Evolutionary conservation across 2,797 vertebrate species (phyloP).

Genomic region (Microchirus variegatus): DNA sequence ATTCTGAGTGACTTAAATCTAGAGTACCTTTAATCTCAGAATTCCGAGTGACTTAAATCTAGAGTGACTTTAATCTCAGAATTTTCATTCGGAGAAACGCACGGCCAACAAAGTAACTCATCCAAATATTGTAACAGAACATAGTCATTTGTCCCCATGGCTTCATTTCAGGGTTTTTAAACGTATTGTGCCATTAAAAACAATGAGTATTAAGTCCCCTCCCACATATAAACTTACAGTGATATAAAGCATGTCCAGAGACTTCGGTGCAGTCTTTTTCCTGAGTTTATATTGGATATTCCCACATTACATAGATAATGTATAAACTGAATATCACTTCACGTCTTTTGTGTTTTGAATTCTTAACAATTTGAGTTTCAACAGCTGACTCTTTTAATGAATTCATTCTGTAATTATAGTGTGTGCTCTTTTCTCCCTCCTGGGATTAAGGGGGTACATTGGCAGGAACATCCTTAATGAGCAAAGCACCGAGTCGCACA

Average conservation of each 20-base stretch:
- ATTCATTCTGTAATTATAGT: conserved; percentile 26
- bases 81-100: conserved; percentile 20
- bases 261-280: not conserved
- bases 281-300: not conserved
- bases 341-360: conserved; percentile 17
- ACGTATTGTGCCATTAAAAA: conserved; percentile 16
- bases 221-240: not conserved
- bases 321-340: conserved; percentile 14
- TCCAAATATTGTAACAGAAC: conserved; percentile 45
- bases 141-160: not conserved
- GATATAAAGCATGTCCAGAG: not conserved
- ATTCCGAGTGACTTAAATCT: no score
- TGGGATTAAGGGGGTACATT: conserved; percentile 31
- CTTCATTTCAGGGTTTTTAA: conserved; percentile 10
- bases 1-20: no score
- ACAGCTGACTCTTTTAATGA: conserved; percentile 4
- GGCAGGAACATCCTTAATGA: conserved; percentile 44
- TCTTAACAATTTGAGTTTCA: conserved; percentile 39
- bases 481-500: conserved; percentile 38
- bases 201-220: conserved; percentile 6
- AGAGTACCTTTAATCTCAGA: no score
- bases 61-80: no score
- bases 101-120: conserved; percentile 19
- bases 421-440: conserved; percentile 2
- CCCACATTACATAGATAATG: conserved; percentile 7